Conservation (phyloP, 1,140 invertebrate genomes). For the Camponotus pennsylvanicus region DNA sequence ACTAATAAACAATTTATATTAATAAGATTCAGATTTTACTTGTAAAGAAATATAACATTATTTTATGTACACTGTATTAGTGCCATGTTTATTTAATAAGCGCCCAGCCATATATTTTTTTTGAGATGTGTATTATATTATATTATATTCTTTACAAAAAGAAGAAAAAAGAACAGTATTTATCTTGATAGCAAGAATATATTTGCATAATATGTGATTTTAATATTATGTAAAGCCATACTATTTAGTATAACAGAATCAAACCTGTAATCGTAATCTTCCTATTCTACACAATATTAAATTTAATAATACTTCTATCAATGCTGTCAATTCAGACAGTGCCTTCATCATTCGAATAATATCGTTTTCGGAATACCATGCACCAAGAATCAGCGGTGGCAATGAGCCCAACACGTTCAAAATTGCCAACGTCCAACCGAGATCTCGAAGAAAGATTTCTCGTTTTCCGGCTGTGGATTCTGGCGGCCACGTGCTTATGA, state of each 20-base stretch:
- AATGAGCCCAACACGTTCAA: slow-evolving; percentile 36
- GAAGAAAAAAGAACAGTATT: not conserved
- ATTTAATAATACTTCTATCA: slow-evolving; percentile 69
- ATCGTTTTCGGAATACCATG: slow-evolving; percentile 63
- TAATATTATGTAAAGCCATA: not conserved
- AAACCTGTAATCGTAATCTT: slow-evolving; percentile 68
- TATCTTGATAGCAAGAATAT: not conserved
- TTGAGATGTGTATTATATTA: not conserved
- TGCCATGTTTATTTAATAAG: not conserved
- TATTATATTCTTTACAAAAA: not conserved
- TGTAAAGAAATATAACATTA: not conserved
- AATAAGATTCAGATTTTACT: not conserved
- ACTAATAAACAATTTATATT: not conserved
- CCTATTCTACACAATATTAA: slow-evolving; percentile 67
- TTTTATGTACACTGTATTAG: not conserved
- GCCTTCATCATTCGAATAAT: slow-evolving; percentile 65
- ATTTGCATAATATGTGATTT: not conserved
- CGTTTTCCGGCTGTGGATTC: slow-evolving; percentile 26
- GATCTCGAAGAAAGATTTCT: slow-evolving; percentile 55
- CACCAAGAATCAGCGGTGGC: slow-evolving; percentile 56
- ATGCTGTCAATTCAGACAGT: slow-evolving; percentile 71
- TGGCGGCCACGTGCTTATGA: slow-evolving; percentile 73
- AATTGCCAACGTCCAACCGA: slow-evolving; percentile 64
- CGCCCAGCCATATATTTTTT: not conserved
- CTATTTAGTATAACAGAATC: not conserved